Conservation (phyloP, 2,888 invertebrate species). For the Anagyrus pseudococci region DNA sequence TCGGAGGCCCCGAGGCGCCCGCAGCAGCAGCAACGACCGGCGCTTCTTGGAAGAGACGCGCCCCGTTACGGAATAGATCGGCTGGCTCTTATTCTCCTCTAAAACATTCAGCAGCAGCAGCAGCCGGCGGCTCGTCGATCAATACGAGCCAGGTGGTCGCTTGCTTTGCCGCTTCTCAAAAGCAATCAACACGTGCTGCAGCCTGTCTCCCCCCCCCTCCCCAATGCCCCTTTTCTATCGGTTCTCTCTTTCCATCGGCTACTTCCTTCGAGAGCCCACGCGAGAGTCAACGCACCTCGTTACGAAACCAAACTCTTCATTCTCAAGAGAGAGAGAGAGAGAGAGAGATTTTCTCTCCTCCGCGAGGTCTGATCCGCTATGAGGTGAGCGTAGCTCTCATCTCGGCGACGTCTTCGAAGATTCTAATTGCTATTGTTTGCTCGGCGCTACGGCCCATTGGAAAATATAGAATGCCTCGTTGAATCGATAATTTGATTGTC, state of each 20-base stretch:
- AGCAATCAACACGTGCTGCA: slow-evolving; percentile 33
- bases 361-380: too few species aligned
- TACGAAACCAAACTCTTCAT: slow-evolving; percentile 3
- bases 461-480: too few species aligned
- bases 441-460: too few species aligned
- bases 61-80: slow-evolving; percentile 13
- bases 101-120: slow-evolving; percentile 33
- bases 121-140: slow-evolving; percentile 14
- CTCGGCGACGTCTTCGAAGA: too few species aligned
- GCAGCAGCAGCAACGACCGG: background rate
- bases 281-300: slow-evolving; percentile 19
- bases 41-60: slow-evolving; percentile 13
- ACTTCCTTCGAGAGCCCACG: slow-evolving; percentile 13
- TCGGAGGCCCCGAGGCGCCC: too few species aligned
- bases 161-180: slow-evolving; percentile 18
- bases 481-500: too few species aligned
- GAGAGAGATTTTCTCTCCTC: too few species aligned
- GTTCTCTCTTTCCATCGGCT: background rate
- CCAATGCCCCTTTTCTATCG: too few species aligned
- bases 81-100: slow-evolving; percentile 6
- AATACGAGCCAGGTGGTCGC: slow-evolving; percentile 27
- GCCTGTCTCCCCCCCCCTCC: too few species aligned
- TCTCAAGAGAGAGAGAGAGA: too few species aligned
- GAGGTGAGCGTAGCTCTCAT: too few species aligned
- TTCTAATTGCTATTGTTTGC: too few species aligned